Conservation (phyloP, 92 coral and sea anemone genomes). For the Porites evermanni region DNA sequence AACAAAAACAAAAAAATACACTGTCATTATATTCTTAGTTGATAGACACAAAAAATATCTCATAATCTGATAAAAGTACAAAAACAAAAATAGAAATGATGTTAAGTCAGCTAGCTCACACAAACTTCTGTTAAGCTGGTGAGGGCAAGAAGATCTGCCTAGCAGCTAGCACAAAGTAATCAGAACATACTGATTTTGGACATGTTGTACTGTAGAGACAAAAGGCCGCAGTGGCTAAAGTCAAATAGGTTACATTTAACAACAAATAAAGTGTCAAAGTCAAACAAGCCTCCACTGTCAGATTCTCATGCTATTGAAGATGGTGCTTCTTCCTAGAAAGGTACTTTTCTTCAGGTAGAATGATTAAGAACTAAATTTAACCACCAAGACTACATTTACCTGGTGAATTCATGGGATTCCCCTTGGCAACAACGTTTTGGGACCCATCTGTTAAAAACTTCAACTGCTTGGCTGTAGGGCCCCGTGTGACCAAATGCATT, state of each 20-base stretch:
- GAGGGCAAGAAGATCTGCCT: too few species aligned
- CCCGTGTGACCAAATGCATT: constrained; percentile 61
- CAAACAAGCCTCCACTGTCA: too few species aligned
- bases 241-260: too few species aligned
- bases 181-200: too few species aligned
- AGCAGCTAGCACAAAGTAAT: too few species aligned
- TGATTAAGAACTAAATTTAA: not conserved
- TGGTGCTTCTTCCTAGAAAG: too few species aligned
- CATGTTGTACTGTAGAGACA: too few species aligned
- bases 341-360: too few species aligned
- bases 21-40: not conserved
- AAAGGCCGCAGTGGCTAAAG: too few species aligned
- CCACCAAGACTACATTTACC: constrained; percentile 10
- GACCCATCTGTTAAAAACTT: not conserved
- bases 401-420: constrained; percentile 63
- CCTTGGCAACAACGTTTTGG: constrained; percentile 18
- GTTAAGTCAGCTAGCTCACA: not conserved
- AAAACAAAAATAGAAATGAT: not conserved
- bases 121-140: too few species aligned
- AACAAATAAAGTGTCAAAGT: too few species aligned
- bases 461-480: constrained; percentile 51
- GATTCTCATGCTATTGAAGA: too few species aligned
- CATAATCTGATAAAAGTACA: not conserved
- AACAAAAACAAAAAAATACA: not conserved
- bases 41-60: not conserved